Evolutionary conservation across 2,113 vertebrate species (phyloP).

Genomic region (Athene noctua): DNA sequence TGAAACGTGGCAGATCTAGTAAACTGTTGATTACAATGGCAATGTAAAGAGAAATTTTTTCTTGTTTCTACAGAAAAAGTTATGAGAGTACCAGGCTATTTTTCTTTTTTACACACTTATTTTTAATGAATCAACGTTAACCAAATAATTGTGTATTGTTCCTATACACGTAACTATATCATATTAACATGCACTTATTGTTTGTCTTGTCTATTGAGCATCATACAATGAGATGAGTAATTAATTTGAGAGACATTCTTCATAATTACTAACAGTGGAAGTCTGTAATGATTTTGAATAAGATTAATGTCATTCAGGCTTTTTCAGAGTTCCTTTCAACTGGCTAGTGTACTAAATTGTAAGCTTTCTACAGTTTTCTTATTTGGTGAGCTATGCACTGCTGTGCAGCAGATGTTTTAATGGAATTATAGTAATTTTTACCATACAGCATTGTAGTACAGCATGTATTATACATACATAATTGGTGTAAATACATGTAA

Average conservation of each 20-base stretch:
- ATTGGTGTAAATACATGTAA: no score
- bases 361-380: neutral
- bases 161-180: neutral
- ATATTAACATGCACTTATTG: neutral
- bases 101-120: neutral
- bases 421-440: neutral
- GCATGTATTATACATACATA: no score
- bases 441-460: neutral
- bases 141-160: neutral
- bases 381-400: neutral
- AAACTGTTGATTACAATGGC: neutral
- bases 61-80: neutral
- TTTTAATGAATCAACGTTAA: neutral
- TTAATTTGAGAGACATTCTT: neutral
- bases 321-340: neutral
- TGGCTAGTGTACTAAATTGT: neutral
- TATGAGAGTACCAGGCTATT: neutral
- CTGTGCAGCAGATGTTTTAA: neutral
- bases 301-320: neutral
- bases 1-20: neutral
- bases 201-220: neutral
- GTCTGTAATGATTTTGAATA: neutral
- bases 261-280: neutral
- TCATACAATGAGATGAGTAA: neutral
- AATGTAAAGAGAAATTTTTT: neutral